Evolutionary conservation across 2,113 vertebrate genomes (phyloP).

Genomic region (Cercocebus atys): DNA sequence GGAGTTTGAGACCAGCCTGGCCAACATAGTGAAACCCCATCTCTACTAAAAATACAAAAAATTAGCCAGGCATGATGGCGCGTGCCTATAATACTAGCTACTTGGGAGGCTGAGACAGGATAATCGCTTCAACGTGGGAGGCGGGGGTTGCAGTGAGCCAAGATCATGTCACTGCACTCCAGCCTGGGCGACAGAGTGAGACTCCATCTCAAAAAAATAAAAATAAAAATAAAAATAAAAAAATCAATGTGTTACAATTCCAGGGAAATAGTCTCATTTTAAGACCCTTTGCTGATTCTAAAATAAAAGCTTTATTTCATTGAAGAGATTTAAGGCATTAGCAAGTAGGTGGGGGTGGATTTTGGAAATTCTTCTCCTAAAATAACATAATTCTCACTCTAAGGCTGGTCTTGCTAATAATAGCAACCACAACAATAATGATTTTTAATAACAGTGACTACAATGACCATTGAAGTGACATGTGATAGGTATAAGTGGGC

Average conservation of each 20-base stretch:
- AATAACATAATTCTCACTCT: background rate
- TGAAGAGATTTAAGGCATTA: background rate
- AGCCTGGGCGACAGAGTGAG: background rate
- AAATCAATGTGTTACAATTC: slow-evolving; percentile 3
- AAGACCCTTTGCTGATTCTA: background rate
- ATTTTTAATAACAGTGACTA: background rate
- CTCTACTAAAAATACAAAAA: background rate
- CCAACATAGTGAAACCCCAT: background rate
- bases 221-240: background rate
- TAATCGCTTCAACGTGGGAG: background rate
- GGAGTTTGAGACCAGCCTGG: background rate
- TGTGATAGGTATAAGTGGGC: background rate
- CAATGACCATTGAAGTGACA: background rate
- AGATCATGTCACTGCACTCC: background rate
- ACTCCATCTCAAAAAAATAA: background rate
- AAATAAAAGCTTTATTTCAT: slow-evolving; percentile 21
- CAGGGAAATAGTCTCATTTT: background rate
- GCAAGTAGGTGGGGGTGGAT: background rate
- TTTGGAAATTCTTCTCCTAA: slow-evolving; percentile 40
- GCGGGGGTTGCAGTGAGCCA: background rate
- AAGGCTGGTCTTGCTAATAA: background rate
- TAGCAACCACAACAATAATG: background rate
- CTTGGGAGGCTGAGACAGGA: background rate
- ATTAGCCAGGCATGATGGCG: background rate
- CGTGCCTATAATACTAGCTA: background rate